Evolutionary conservation across 2,797 vertebrate genomes (phyloP), one percentile per base, ranked within the genome.

Genomic region (Peromyscus nudipes): DNA sequence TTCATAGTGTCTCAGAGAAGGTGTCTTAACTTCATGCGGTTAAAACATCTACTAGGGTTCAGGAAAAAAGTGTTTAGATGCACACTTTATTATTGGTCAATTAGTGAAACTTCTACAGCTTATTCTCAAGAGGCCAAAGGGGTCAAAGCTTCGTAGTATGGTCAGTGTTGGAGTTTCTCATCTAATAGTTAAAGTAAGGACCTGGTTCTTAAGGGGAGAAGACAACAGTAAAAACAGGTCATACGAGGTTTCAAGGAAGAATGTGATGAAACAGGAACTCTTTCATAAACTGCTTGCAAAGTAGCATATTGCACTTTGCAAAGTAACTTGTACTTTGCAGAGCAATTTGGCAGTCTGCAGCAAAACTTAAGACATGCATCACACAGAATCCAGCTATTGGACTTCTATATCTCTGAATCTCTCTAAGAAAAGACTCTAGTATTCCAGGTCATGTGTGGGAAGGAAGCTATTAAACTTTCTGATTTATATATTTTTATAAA

Each of bases 261-360:
- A 69, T 75, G 34, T 95, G 89, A 96, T 79, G 94, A 92, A 96
- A 96, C 43, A 89, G 57, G 43, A 96, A 79, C 14, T 89, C 67
- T 46, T 96, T 92, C 40, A 62, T 69, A 60, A 95, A 89, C 55
- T 88, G 19, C 64, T 82, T 91, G 2, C 65, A 88, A 49, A 60
- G 71, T 92, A 77, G 60, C 65, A 73, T 9, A 77, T 16, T 91
- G 43, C 10, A 55, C 71, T 69, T 73, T 89, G 4, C 65, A 92
- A 80, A 71, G 77, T 85, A 71, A 46, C 83, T 67, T 91, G 37
- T 11, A 65, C 69, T 92, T 91, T 91, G 82, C 76, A 89, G 85
- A 85, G 25, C 40, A 95, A 49, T 82, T 77, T 82, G 4, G 40
- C 46, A 77, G 46, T 90, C 87, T 89, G 19, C 25, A 57, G 1